Base-by-base conservation (phyloP, 2,113 vertebrate genomes). In the Orthonyx spaldingii region DNA sequence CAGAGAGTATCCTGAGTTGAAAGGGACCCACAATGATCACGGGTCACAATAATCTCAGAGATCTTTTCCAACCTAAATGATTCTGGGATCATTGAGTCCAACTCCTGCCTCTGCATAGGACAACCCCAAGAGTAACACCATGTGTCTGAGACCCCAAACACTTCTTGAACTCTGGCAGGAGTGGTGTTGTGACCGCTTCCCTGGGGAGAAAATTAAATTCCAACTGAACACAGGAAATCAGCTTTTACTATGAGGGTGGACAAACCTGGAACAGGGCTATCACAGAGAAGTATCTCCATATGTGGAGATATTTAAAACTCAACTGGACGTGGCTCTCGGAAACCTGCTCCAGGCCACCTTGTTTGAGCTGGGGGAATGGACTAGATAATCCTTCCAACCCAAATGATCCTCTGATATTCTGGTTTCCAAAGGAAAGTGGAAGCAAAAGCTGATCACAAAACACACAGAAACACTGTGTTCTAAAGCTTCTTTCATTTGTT, bases 21-120 rank as follows among this genome's bases (percentile, higher is more conserved):
- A 63, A 61, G 12, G 5, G 12, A 69, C 15, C 35, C 10, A 47
- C 47, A 47, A 42, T 30, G n/a, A 49, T 55, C 41, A 69, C 7
- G 5, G n/a, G 21, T 55, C 41, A 32, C 0, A 0, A 55, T 47
- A 16, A 47, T 6, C 46, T 61, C 4, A 47, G 26, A 41, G 7
- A 15, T 56, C 15, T 70, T 83, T 61, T 77, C 35, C 56, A 70
- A 9, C 21, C 26, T 33, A 55, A 84, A 32, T 28, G 14, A 42
- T 42, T 69, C 22, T 20, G 27, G 55, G 21, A 61, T 11, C 3
- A 1, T 2, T 3, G 15, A 69, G 35, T 56, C 41, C 49, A 42
- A 1, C 16, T 33, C 56, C 41, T 63, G 18, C 32, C 35, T 49
- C 56, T 63, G 41, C 18, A 23, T 13, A 77, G 41, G 32, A 69